These are phyloP conservation scores for Ictidomys tridecemlineatus DNA, from an alignment of 2,113 vertebrate genomes.

Conservation along the genomic window DNA sequence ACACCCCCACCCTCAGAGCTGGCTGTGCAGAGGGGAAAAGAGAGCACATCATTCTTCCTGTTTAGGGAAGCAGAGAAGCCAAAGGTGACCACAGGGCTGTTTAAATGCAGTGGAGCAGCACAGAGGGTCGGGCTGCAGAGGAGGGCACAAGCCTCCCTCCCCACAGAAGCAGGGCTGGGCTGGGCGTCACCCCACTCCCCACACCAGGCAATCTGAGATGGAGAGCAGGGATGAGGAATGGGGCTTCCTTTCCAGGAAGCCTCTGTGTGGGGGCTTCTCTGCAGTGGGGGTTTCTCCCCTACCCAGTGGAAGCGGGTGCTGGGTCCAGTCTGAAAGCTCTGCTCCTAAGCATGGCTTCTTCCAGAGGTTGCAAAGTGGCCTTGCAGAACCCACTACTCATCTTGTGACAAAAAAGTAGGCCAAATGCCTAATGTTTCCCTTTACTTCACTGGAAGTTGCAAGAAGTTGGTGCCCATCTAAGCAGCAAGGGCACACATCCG, in stretches of 20 bases:
- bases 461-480: background rate
- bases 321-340: background rate
- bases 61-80: rapidly evolving
- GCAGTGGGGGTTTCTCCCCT: too few species aligned
- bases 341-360: background rate
- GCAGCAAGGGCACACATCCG: background rate
- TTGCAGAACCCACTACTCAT: background rate
- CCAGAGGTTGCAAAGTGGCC: background rate
- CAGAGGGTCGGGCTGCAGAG: background rate
- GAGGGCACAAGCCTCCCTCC: background rate
- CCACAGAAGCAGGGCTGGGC: background rate
- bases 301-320: background rate
- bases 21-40: background rate
- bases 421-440: background rate
- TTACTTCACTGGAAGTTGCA: background rate
- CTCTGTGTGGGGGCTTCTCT: background rate
- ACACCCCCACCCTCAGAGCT: rapidly evolving
- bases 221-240: background rate
- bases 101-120: background rate
- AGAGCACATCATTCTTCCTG: background rate
- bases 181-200: rapidly evolving
- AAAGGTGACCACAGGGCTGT: background rate
- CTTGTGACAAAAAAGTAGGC: background rate
- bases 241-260: background rate
- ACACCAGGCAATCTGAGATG: background rate